Base-by-base conservation (phyloP, 2,888 invertebrate genomes). In the Macrosoma leucophasiata region DNA sequence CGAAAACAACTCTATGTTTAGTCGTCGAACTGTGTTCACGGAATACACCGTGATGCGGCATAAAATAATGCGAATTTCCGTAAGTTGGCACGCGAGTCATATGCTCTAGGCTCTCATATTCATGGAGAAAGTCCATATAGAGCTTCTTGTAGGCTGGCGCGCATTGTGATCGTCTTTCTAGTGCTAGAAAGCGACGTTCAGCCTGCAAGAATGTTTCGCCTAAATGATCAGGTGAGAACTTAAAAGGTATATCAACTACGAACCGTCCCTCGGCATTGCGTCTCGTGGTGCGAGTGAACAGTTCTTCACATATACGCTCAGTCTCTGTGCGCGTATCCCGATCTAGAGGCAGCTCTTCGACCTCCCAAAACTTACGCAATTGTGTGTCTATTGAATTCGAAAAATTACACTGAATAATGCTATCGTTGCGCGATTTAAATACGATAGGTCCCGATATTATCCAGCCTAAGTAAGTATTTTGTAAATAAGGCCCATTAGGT, bases 41-140 rank as follows among this genome's bases (percentile, higher is more conserved):
- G 22, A 44, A 23, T 3, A 48, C 43, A 13, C 45, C 41, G 21
- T 38, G 38, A 20, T 48, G 46, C 3, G 48, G 43, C 29, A 46
- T 13, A 6, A 48, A 41, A 30, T 31, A 43, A 20, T 36, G 21
- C 8, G 41, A 36, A 6, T 10, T 22, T 2, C 7, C 24, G 17
- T 39, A 31, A 1, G 19, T 17, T 4, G 18, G 6, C 18, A 39
- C 23, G 1, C 19, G 27, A 11, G 22, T 36, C 45, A 50, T 47
- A 17, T 46, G 45, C 12, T 47, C 49, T 28, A 47, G 13, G 2
- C 19, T 3, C 10, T 26, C 14, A 22, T 47, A 49, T 18, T 49
- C 46, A 5, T 28, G 18, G n/a, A 50, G 45, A 22, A 47, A 50
- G 19, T 50, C 32, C 4, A 13, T 27, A 13, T 46, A 47, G 21